phyloP scores from a whole-genome alignment of 1,140 invertebrate genomes.

The Euura lappo region DNA sequence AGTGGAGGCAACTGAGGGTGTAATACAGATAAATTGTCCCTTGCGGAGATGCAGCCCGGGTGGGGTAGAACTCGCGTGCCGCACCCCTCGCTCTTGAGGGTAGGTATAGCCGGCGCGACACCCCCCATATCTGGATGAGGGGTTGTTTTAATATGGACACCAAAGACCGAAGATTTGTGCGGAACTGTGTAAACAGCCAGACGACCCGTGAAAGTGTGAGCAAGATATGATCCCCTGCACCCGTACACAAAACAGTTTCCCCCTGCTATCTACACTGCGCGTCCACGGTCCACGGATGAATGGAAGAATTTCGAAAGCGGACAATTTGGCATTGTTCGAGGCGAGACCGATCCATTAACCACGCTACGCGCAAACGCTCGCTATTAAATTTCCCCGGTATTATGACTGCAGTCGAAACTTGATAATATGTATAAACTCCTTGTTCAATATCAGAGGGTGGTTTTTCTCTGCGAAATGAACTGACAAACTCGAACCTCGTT shows the following conservation, averaged over 20 bases:
- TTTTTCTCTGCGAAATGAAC: no score
- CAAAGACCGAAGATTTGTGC: conserved; percentile 27
- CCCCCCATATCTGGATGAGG: conserved; percentile 14
- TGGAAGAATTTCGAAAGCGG: background rate
- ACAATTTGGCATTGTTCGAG: conserved; percentile 1
- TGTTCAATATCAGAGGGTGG: background rate
- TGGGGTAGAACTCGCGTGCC: conserved; percentile 23
- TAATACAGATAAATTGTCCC: conserved; percentile 61
- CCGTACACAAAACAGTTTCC: background rate
- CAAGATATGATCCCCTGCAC: conserved; percentile 2
- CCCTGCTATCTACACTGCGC: background rate
- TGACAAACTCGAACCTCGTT: no score
- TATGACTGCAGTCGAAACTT: no score
- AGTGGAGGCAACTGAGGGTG: conserved; percentile 57
- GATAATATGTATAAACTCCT: background rate
- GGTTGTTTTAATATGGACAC: conserved; percentile 35
- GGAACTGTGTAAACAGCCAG: conserved; percentile 11
- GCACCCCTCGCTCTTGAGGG: background rate
- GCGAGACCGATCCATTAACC: background rate
- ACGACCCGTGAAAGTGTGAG: conserved; percentile 4
- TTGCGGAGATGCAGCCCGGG: conserved; percentile 39
- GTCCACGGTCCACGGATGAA: background rate
- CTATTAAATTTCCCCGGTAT: background rate
- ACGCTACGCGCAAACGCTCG: background rate
- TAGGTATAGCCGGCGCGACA: background rate